Base-by-base conservation (phyloP, 2,113 vertebrate species). In the Rhizomys pruinosus region DNA sequence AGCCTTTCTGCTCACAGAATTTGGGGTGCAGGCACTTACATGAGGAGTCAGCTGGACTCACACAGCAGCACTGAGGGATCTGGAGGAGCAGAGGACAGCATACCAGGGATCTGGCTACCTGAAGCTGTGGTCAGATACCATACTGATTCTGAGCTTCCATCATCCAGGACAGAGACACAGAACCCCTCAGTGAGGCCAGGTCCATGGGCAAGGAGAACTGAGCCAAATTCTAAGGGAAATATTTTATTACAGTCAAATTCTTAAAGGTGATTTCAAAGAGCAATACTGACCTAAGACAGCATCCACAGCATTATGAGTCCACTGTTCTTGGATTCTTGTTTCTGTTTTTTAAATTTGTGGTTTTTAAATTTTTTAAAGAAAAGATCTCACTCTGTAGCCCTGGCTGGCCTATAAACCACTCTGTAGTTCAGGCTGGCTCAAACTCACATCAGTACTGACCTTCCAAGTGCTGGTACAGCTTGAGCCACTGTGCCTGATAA, bases 21-120 rank as follows among this genome's bases (percentile, higher is more conserved):
- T 68, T 47, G 25, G 63, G 22, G 59, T 61, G 59, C 22, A 61
- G 59, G 11, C 29, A 44, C 29, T 37, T 85, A 44, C n/a, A 1
- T 7, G 29, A 64, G 3, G 42, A 4, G 73, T 71, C n/a, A 10
- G 42, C 7, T 19, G 55, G 9, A 69, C 73, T 17, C 1, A 7
- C 5, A 8, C 3, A 1, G 17, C 29, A 72, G 84, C 37, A 27
- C 25, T 10, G 42, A 71, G 64, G 34, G 10, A 13, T 2, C 2
- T 3, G 25, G 47, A 47, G 9, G 20, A 68, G 57, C 73, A 12
- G 34, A 57, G 85, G 17, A 29, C n/a, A 37, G 42, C 25, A 1
- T 10, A 77, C 5, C 19, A 3, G 22, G 59, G 34, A 20, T 0
- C 4, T 11, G 17, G 11, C 25, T 55, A 1, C 66, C 8, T 7